Evolutionary conservation across 1,140 invertebrate species (phyloP), one percentile per base, ranked within the genome.

Genomic region (Anoplophora glabripennis): DNA sequence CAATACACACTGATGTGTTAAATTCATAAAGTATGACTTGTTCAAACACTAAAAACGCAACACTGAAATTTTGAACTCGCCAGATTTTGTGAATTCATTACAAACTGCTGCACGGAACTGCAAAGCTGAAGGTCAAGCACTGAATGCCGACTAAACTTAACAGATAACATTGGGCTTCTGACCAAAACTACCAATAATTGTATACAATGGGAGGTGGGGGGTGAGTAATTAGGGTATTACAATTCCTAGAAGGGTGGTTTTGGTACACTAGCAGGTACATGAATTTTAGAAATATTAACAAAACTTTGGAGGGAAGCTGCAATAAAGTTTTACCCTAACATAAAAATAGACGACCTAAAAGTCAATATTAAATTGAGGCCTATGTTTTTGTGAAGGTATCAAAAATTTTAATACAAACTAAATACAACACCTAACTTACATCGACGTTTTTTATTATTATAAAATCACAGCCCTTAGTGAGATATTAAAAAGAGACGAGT

Each of bases 1-100:
- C 36, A 9, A 56, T 57, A 49, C 35, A 36, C 47, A 49, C 28
- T 7, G 10, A 34, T 21, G 4, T 45, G 8, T 49, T 49, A 49
- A 35, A 12, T 3, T 11, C 45, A 47, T 55, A 17, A 33, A 34
- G 14, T 14, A 46, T 46, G 15, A 21, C 33, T 38, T 33, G 10
- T n/a, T 45, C 51, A 46, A 21, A 12, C 18, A 28, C 21, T 28
- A 5, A n/a, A n/a, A 28, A 28, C 21, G 2, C 3, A 28, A 28
- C 21, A 28, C 21, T 5, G 5, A 28, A 28, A 28, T 28, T n/a
- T 28, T 28, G 21, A 28, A 28, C 21, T 2, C 5, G 21, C 21
- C 21, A 28, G 21, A 41, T 17, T 17, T 41, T 41, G 38, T 41
- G 38, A n/a, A 15, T 41, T 17, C 7, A 41, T 41, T 17, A 41